phyloP scores from a whole-genome alignment of 1,140 invertebrate genomes.

The Nylanderia fulva region DNA sequence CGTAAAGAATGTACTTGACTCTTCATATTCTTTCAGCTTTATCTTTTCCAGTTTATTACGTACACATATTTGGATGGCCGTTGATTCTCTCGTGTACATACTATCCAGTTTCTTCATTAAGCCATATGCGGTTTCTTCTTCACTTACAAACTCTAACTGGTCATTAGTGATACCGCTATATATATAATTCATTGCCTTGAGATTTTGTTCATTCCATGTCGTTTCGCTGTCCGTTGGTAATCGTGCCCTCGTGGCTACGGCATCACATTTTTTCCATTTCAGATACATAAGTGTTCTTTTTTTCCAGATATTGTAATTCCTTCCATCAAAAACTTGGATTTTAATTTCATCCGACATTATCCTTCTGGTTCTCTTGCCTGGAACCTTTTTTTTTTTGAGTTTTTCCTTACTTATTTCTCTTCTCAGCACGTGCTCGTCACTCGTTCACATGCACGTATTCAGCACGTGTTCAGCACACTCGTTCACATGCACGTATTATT shows the following conservation, averaged over 20 bases:
- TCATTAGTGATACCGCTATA: conserved; percentile 52
- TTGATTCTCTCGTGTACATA: conserved; percentile 37
- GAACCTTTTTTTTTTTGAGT: background rate
- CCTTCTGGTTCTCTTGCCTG: too few species aligned
- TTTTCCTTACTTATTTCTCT: too few species aligned
- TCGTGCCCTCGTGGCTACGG: too few species aligned
- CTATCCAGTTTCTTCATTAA: conserved; percentile 56
- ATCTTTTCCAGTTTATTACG: conserved; percentile 45
- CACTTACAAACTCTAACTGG: conserved; percentile 53
- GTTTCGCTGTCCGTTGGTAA: too few species aligned
- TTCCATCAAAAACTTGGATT: conserved; percentile 62
- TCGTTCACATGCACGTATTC: too few species aligned
- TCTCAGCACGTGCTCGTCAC: too few species aligned
- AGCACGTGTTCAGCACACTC: too few species aligned
- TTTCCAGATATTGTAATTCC: conserved; percentile 63
- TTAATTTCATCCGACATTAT: conserved; percentile 2
- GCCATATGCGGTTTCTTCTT: conserved; percentile 16
- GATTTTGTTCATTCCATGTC: conserved; percentile 58
- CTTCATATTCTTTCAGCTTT: conserved; percentile 43
- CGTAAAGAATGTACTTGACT: conserved; percentile 70
- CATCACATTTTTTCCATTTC: conserved; percentile 72
- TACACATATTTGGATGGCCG: conserved; percentile 54
- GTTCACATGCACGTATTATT: too few species aligned
- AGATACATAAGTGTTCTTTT: conserved; percentile 58
- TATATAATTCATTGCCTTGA: conserved; percentile 58